Percentiles rank a stretch among this genome's conserved stretches.
Conservation (phyloP, 1,140 invertebrate species). For the Glossosoma conforme region DNA sequence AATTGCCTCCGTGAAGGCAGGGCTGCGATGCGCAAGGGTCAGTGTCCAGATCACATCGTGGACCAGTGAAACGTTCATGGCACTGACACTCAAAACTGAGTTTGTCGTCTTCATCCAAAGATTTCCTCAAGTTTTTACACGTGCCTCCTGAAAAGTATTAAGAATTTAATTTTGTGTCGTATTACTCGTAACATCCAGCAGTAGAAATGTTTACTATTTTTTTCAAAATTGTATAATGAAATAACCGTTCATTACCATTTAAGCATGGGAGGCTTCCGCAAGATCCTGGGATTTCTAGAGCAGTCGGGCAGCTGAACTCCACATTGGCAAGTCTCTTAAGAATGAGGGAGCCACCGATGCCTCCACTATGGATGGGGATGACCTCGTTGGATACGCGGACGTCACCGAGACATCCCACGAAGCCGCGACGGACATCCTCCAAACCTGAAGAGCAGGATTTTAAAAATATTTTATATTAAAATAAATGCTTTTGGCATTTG, state of each 20-base stretch:
- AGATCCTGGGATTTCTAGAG: constrained; percentile 59
- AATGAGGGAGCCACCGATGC: constrained; percentile 58
- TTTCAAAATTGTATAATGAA: background rate
- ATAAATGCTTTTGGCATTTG: too few relatives aligned
- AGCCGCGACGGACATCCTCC: constrained; percentile 71
- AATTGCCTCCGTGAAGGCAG: constrained; percentile 73
- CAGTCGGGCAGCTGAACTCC: constrained; percentile 68
- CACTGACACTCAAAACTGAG: constrained; percentile 68
- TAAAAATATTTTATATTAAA: constrained; percentile 1
- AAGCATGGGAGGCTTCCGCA: constrained; percentile 79
- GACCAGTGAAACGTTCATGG: constrained; percentile 65
- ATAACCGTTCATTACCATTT: constrained; percentile 56
- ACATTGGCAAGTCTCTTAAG: constrained; percentile 70
- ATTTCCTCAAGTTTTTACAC: constrained; percentile 52
- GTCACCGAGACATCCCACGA: constrained; percentile 84
- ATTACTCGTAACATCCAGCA: too few relatives aligned
- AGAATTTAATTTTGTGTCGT: too few relatives aligned
- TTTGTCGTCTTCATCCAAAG: constrained; percentile 35
- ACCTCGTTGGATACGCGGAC: constrained; percentile 68
- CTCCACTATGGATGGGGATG: constrained; percentile 60
- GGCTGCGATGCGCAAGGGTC: constrained; percentile 82
- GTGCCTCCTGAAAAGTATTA: constrained; percentile 53
- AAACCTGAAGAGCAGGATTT: constrained; percentile 45
- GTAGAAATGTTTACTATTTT: background rate
- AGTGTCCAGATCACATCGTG: constrained; percentile 73